These are phyloP conservation scores for Thymelicus lineola DNA, from an alignment of 2,888 invertebrate genomes.

Conservation along the genomic window DNA sequence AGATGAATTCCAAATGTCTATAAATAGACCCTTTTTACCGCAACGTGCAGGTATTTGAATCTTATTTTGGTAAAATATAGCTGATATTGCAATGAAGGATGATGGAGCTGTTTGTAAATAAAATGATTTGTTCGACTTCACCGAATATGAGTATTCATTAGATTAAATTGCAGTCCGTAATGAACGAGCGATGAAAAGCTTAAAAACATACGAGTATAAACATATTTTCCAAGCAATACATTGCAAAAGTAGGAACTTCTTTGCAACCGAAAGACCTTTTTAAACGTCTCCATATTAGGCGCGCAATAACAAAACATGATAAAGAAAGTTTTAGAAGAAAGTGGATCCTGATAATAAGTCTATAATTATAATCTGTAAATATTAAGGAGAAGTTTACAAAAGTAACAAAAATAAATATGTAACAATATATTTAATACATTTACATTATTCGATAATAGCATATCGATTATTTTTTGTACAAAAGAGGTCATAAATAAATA, in stretches of 20 bases:
- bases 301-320: too few species aligned
- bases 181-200: constrained; percentile 21
- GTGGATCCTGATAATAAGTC: too few species aligned
- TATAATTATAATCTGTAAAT: too few species aligned
- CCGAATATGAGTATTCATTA: constrained; percentile 29
- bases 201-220: constrained; percentile 18
- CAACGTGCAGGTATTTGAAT: neutral
- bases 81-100: neutral
- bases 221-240: constrained; percentile 20
- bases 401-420: too few species aligned
- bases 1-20: constrained; percentile 24
- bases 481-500: too few species aligned
- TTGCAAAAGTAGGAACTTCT: neutral
- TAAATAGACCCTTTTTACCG: neutral
- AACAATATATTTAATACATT: too few species aligned
- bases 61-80: neutral
- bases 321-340: too few species aligned
- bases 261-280: too few species aligned
- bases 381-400: too few species aligned
- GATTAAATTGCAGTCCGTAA: constrained; percentile 27
- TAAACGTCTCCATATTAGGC: too few species aligned
- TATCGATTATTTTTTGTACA: too few species aligned
- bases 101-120: constrained; percentile 14
- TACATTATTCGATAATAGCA: too few species aligned
- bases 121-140: constrained; percentile 26